Percentiles rank a stretch among this genome's conserved stretches.
Evolutionary conservation across 2,888 invertebrate genomes (phyloP).

Genomic region (Entomobrya multifasciata): DNA sequence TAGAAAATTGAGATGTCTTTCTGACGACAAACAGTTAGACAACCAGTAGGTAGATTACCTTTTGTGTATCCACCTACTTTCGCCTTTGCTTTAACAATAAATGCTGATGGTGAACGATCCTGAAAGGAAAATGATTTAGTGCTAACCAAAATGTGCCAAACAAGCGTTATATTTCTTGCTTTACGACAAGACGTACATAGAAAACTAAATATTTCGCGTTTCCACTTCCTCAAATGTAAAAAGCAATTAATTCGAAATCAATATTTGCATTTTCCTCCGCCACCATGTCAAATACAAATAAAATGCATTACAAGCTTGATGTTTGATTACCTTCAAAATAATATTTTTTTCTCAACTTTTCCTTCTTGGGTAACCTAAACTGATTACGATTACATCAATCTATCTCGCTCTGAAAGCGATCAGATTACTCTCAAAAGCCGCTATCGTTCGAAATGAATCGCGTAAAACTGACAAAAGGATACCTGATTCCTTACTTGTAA

Average conservation of each 20-base stretch:
- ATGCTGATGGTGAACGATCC: not conserved
- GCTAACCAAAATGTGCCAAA: not conserved
- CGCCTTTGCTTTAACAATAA: slow-evolving; percentile 13
- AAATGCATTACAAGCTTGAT: slow-evolving; percentile 21
- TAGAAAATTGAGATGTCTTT: slow-evolving; percentile 38
- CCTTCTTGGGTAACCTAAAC: slow-evolving; percentile 40
- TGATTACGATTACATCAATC: slow-evolving; percentile 23
- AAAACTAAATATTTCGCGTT: slow-evolving; percentile 18
- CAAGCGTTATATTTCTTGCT: slow-evolving; percentile 29
- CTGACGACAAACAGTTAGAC: not conserved
- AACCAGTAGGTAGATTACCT: not conserved
- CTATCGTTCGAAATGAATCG: not conserved
- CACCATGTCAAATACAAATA: slow-evolving; percentile 14
- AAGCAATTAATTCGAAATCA: slow-evolving; percentile 53
- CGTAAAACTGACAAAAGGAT: not conserved
- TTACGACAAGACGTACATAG: not conserved
- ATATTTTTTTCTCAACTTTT: slow-evolving; percentile 59
- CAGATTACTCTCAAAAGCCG: not conserved
- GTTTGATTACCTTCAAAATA: slow-evolving; percentile 26
- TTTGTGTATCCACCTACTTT: slow-evolving; percentile 23
- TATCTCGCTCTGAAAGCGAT: not conserved
- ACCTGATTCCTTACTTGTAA: not conserved
- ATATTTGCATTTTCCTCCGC: slow-evolving; percentile 64
- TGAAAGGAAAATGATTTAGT: not conserved
- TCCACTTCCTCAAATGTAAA: slow-evolving; percentile 52